These are phyloP conservation scores for Casuarius casuarius DNA, from an alignment of 2,113 vertebrate genomes.

Conservation along the genomic window DNA sequence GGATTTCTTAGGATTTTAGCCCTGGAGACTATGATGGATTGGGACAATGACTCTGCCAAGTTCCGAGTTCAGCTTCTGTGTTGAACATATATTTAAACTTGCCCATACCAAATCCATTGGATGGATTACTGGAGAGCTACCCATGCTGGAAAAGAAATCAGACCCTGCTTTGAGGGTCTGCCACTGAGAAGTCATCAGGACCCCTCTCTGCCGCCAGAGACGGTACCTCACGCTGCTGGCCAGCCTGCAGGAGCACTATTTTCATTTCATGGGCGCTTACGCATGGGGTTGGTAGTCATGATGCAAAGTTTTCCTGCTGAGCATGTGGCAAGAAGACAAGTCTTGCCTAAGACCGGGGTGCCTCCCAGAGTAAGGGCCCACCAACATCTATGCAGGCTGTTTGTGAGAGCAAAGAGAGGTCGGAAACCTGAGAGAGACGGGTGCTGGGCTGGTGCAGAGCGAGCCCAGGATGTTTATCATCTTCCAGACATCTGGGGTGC, in stretches of 20 bases:
- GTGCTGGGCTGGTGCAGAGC: not conserved
- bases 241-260: not conserved
- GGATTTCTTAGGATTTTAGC: not conserved
- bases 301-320: not conserved
- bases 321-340: not conserved
- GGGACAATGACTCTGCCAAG: no score
- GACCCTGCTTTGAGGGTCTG: not conserved
- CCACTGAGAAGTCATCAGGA: not conserved
- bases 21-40: no score
- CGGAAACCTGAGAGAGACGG: not conserved
- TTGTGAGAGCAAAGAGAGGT: not conserved
- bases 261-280: not conserved
- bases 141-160: not conserved
- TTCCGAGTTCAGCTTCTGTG: no score
- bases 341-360: rapidly evolving
- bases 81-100: no score
- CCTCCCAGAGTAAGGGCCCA: not conserved
- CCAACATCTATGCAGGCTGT: not conserved
- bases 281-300: not conserved
- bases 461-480: not conserved
- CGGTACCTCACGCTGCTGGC: not conserved
- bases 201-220: not conserved
- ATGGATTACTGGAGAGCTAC: not conserved
- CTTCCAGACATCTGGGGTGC: not conserved
- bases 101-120: not conserved